Evolutionary conservation across 2,113 vertebrate genomes (phyloP), one percentile per base, ranked within the genome.

Genomic region (Hippoglossus stenolepis): DNA sequence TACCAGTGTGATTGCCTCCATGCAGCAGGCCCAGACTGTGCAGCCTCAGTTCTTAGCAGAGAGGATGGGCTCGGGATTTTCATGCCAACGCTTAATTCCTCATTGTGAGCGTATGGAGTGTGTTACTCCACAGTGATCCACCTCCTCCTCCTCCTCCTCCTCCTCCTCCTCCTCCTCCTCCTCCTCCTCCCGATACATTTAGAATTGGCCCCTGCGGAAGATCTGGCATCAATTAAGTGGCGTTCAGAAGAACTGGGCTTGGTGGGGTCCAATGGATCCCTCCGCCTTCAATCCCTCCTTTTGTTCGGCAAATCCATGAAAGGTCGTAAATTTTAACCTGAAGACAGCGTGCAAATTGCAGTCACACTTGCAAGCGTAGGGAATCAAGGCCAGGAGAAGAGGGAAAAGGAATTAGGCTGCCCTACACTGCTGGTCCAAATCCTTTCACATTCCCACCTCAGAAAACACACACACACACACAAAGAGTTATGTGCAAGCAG

Each of bases 171-270:
- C n/a, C n/a, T n/a, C n/a, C n/a, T n/a, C n/a, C n/a, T n/a, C n/a
- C 54, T 57, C 54, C 54, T 57, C 54, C 54, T 56, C 54, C 54
- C 23, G 70, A 75, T 87, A 79, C 78, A 70, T 88, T 84, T 76
- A 88, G 86, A 74, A 77, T 57, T 73, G 85, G 84, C 77, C 89
- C n/a, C 82, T 87, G 84, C 7, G 87, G 77, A 87, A 83, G 90
- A 87, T 95, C 93, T 95, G 93, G 93, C 82, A 92, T 90, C 92
- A 85, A 92, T 95, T 94, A 93, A 89, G 87, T 85, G 77, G 80
- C 73, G 75, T 80, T 89, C 74, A 87, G 77, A 88, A 85, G 87
- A 92, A 84, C 83, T 47, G 38, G 58, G 75, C 82, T 87, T 65
- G 85, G 90, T 85, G 91, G 91, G 90, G 85, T 85, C 91, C 86